Percentiles rank a stretch among this genome's conserved stretches.
phyloP scores from a whole-genome alignment of 2,113 vertebrate species.

The Heteronetta atricapilla region DNA sequence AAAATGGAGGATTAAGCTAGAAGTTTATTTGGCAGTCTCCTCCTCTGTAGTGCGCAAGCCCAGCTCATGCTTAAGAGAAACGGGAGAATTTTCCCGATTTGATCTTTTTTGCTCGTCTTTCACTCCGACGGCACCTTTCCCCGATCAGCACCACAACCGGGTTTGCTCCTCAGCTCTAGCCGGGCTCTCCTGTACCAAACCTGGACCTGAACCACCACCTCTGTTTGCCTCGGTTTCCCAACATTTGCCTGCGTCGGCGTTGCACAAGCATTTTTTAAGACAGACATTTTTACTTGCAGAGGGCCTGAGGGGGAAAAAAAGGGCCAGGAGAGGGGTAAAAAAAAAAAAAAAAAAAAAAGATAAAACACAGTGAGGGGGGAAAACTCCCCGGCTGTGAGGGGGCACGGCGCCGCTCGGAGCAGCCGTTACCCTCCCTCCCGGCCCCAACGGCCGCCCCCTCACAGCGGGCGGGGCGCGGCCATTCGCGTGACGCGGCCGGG shows the following conservation, averaged over 20 bases:
- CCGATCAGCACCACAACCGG: not conserved
- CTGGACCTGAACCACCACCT: not conserved
- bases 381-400: not conserved
- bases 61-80: not conserved
- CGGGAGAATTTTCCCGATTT: not conserved
- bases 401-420: too few relatives aligned
- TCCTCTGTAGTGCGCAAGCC: not conserved
- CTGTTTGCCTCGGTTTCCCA: not conserved
- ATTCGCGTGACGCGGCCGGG: too few relatives aligned
- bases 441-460: too few relatives aligned
- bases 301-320: not conserved
- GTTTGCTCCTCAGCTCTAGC: not conserved
- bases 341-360: too few relatives aligned
- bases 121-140: not conserved
- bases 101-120: not conserved
- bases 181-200: not conserved
- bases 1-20: not conserved
- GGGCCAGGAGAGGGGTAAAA: not conserved
- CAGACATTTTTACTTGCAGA: not conserved
- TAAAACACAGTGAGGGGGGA: rapidly evolving
- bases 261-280: not conserved
- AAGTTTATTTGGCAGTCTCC: not conserved
- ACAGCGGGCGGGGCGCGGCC: not conserved
- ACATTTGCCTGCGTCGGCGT: not conserved
- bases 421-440: too few relatives aligned